Conservation (phyloP, 1,140 invertebrate species). For the Hypsibius dujardini region DNA sequence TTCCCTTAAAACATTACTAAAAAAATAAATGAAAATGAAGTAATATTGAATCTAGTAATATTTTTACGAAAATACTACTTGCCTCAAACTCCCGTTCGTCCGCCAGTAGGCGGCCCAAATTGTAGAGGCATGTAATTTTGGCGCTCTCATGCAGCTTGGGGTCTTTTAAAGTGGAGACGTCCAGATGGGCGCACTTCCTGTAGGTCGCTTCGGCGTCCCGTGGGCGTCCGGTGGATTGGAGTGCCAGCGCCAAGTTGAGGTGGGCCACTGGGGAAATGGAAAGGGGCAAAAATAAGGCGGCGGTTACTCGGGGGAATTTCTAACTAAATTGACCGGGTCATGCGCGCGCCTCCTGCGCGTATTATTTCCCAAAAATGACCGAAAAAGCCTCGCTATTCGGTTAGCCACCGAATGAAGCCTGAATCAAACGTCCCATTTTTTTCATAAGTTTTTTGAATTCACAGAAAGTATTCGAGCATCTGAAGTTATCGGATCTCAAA, state of each 20-base stretch:
- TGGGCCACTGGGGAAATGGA: slow-evolving; percentile 57
- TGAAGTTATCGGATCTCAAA: too few relatives aligned
- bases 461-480: too few relatives aligned
- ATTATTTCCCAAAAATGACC: too few relatives aligned
- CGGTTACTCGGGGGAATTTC: too few relatives aligned
- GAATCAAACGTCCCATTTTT: too few relatives aligned
- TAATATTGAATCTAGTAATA: background rate
- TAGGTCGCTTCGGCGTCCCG: slow-evolving; percentile 64
- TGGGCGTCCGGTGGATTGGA: slow-evolving; percentile 57
- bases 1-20: too few relatives aligned
- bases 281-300: background rate
- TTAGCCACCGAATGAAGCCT: too few relatives aligned
- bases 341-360: too few relatives aligned
- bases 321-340: too few relatives aligned
- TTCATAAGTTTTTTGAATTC: too few relatives aligned
- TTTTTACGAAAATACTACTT: slow-evolving; percentile 14
- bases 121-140: slow-evolving; percentile 69
- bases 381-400: too few relatives aligned
- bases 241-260: slow-evolving; percentile 71
- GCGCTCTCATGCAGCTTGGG: slow-evolving; percentile 69
- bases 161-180: slow-evolving; percentile 69
- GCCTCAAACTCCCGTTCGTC: slow-evolving; percentile 54
- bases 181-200: slow-evolving; percentile 56
- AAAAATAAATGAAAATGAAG: background rate
- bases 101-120: slow-evolving; percentile 69